Evolutionary conservation across 2,888 invertebrate genomes (phyloP), one percentile per base, ranked within the genome.

Genomic region (Rugalucina vietnamica): DNA sequence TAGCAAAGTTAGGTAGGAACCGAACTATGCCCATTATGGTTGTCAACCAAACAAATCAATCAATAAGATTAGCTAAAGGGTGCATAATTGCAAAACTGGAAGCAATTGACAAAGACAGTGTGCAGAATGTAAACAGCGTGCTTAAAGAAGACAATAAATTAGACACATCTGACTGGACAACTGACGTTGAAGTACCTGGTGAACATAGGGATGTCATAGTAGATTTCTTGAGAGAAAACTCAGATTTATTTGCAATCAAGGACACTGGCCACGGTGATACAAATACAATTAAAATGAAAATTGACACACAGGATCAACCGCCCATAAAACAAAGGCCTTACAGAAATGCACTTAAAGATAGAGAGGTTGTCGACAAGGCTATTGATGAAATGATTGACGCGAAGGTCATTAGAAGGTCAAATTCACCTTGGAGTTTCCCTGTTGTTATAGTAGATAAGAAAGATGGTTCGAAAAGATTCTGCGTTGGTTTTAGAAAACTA

Each of bases 381-480:
- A 43, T 82, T 24, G 69, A 77, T 72, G 60, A 81, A 76, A 82
- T 82, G 78, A 34, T 82, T 18, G 74, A 78, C 18, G 74, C 71
- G 18, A 37, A 70, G 10, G 72, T 83, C 5, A 76, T 73, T 49
- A 1, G 39, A 14, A 34, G 43, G 32, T 72, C 50, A 14, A 29
- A 24, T 34, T 50, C 57, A 18, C 71, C 36, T 24, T 78, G 54
- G 49, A 34, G 54, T 1, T 34, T n/a, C 24, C 71, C 78, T 1
- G 69, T 49, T 12, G 21, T 75, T 2, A 32, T 75, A 1, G 75
- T 75, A 27, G 50, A 72, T 24, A 71, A 78, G 36, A 79, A 73
- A 34, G 70, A 77, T 49, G 70, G 70, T 1, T 37, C 34, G 24
- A 60, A 65, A 65, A 27, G 74, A n/a, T 74, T 80, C 39, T 80